Conservation (phyloP, 1,140 invertebrate species). For the Anastatus disparis region DNA sequence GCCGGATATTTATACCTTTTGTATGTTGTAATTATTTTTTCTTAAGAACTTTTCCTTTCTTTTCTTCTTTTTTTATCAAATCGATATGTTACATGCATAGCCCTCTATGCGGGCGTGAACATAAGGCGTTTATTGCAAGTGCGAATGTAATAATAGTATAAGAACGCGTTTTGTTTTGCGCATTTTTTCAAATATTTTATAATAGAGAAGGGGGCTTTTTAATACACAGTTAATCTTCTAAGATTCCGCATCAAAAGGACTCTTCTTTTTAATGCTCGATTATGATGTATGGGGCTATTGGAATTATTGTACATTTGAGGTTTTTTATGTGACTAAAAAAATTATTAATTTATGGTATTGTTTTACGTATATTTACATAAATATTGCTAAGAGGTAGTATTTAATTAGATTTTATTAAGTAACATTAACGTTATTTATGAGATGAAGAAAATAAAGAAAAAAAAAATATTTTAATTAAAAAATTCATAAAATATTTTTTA, state of each 20-base stretch:
- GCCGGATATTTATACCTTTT: neutral
- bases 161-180: neutral
- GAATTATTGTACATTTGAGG: too few relatives aligned
- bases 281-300: conserved; percentile 5
- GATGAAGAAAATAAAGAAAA: too few relatives aligned
- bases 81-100: neutral
- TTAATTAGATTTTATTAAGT: too few relatives aligned
- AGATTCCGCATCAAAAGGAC: neutral
- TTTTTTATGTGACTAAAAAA: too few relatives aligned
- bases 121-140: neutral
- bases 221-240: neutral
- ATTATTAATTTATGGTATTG: too few relatives aligned
- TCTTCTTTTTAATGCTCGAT: neutral
- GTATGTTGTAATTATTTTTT: neutral
- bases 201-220: neutral
- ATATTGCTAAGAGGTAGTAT: too few relatives aligned
- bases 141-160: conserved; percentile 8
- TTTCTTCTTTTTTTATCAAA: neutral
- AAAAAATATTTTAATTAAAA: too few relatives aligned
- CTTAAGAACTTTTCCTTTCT: too few relatives aligned
- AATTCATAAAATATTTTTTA: too few relatives aligned
- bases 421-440: too few relatives aligned
- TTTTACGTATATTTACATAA: too few relatives aligned
- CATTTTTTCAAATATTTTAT: too few relatives aligned
- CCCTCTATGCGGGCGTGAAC: neutral